Evolutionary conservation across 2,797 vertebrate genomes (phyloP).

Genomic region (Halcyon leucocephala): DNA sequence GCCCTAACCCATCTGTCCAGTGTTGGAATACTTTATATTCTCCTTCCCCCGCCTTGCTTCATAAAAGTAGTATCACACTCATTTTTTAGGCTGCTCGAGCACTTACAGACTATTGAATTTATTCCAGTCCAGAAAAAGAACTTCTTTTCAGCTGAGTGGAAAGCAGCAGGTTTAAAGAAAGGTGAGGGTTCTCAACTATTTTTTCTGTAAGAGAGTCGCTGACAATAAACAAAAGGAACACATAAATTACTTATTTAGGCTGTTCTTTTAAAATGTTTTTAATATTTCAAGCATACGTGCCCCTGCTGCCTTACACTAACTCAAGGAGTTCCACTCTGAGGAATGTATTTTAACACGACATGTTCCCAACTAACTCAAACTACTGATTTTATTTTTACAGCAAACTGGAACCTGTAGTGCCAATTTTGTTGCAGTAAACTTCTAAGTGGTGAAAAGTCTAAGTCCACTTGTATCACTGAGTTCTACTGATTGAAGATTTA

Average conservation of each 20-base stretch:
- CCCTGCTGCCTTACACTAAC: not conserved
- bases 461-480: not conserved
- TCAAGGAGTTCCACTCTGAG: not conserved
- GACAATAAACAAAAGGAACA: not conserved
- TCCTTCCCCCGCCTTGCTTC: not conserved
- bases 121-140: not conserved
- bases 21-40: not conserved
- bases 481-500: constrained; percentile 52
- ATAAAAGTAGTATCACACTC: not conserved
- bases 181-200: not conserved
- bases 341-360: not conserved
- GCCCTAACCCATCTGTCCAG: not conserved
- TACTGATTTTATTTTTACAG: not conserved
- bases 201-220: not conserved
- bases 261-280: not conserved
- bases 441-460: not conserved
- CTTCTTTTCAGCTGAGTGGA: not conserved
- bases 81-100: not conserved
- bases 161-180: not conserved
- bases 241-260: not conserved
- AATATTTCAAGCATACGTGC: not conserved
- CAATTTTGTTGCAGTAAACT: not conserved
- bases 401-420: not conserved
- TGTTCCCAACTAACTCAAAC: not conserved
- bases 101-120: not conserved